Evolutionary conservation across 1,140 invertebrate species (phyloP), one percentile per base, ranked within the genome.

Genomic region (Drosophila watanabei): DNA sequence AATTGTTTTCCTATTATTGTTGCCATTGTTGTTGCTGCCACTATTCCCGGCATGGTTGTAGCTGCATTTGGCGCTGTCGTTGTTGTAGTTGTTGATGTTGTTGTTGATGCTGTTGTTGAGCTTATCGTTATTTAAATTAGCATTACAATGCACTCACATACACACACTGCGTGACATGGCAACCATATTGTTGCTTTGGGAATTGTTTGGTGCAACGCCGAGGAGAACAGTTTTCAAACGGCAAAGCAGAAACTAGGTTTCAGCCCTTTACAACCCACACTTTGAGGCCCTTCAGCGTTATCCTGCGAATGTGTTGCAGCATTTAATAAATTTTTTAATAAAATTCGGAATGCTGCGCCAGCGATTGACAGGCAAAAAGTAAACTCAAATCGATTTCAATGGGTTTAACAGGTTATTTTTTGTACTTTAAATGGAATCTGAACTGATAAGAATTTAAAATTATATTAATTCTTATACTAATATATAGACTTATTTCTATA

Each of bases 111-210:
- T 81, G 80, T 87, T 88, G 85, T 71, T 71, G 49, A 70, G 78
- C 84, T 88, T 88, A 88, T 88, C 85, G 80, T 84, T 88, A 84
- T 88, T 89, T 88, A 88, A 88, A 88, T 88, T 88, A 88, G 85
- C 85, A 88, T 88, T 88, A 89, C 80, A 89, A 88, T 89, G 85
- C 85, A 73, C 63, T 69, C 77, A 51, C 48, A 45, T 18, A 45
- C 14, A 41, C 37, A 64, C 37, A 16, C 52, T 33, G 37, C 33
- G 49, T 51, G 32, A 77, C 48, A 79, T 59, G 52, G 64, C 64
- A 51, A 79, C 75, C 84, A 88, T 83, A 87, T 88, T 87, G 84
- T 56, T 83, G 75, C 57, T 41, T 52, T 57, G 75, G 64, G 75
- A 79, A 70, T 72, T 71, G 61, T 60, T 79, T 61, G 28, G 28